Base-by-base conservation (phyloP, 2,113 vertebrate species). In the Pseudorasbora parva region DNA sequence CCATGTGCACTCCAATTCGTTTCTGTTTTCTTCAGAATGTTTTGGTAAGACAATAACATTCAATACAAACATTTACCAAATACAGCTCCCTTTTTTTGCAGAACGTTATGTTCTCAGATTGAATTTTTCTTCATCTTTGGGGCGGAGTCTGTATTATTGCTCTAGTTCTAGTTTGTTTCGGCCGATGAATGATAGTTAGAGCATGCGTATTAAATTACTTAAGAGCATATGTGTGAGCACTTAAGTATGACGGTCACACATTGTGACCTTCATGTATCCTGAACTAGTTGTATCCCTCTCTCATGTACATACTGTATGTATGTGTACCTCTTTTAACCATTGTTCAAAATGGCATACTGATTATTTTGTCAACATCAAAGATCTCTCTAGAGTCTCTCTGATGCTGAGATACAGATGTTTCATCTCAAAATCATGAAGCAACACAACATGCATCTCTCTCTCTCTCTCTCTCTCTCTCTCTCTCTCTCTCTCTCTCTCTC, bases 391-490 rank as follows among this genome's bases (percentile, higher is more conserved):
- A 83, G 71, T 23, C 60, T 71, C 66, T 69, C 82, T 86, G 84
- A 71, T 75, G 82, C 64, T 76, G 51, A 81, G 69, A 62, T 43
- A 60, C 83, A 86, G 79, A 85, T 87, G 85, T 77, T 88, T 81
- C 71, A 76, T 84, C 76, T 84, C 43, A 21, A 45, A 84, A 85
- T 84, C 68, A 81, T 88, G 51, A 76, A 77, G 84, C 82, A 56
- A 71, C 69, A 77, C 82, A 69, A 83, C 59, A 82, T 82, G 68
- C 84, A 66, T 60, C 54, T 54, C 78, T 25, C 30, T 66, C 25
- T 68, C 78, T 43, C 25, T n/a, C 7, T 66, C 47, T 59, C 19
- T 41, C 27, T 57, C 57, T 49, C 17, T 59, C 73, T 69, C 15
- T 59, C 37, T 37, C 62, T 30, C 30, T 30, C 30, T 60, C 54